Evolutionary conservation across 2,797 vertebrate species (phyloP).

Genomic region (Acridotheres tristis): DNA sequence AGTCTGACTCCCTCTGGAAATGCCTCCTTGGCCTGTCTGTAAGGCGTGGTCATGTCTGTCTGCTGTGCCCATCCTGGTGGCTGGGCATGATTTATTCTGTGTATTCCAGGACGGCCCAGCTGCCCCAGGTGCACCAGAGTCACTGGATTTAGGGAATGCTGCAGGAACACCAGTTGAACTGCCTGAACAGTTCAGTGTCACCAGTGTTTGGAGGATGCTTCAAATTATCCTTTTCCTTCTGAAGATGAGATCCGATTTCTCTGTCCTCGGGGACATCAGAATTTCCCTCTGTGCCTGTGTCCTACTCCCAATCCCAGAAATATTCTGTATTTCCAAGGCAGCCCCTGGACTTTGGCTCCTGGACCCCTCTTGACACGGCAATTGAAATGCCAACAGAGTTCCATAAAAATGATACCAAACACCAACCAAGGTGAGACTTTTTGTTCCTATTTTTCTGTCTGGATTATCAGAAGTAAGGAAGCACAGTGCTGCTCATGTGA

Average conservation of each 20-base stretch:
- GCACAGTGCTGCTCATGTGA: not conserved
- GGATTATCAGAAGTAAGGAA: not conserved
- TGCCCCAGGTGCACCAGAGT: not conserved
- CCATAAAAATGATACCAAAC: not conserved
- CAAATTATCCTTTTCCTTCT: not conserved
- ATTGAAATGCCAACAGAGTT: not conserved
- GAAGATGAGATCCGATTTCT: not conserved
- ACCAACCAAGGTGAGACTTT: not conserved
- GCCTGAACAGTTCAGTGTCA: not conserved
- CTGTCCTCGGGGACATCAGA: not conserved
- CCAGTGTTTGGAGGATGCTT: not conserved
- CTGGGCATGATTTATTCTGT: not conserved
- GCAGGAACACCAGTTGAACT: not conserved
- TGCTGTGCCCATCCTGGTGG: fast-evolving
- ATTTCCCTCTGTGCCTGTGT: not conserved
- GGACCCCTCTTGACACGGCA: not conserved
- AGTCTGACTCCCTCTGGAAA: not conserved
- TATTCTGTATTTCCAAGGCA: not conserved
- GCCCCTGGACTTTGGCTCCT: not conserved
- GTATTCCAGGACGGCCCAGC: fast-evolving
- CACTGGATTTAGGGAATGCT: fast-evolving
- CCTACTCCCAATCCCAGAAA: not conserved
- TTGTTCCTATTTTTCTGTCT: not conserved
- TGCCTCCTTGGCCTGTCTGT: fast-evolving
- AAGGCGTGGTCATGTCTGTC: fast-evolving